These are phyloP conservation scores for Larimichthys polyactis DNA, from an alignment of 2,113 vertebrate species.

Conservation along the genomic window DNA sequence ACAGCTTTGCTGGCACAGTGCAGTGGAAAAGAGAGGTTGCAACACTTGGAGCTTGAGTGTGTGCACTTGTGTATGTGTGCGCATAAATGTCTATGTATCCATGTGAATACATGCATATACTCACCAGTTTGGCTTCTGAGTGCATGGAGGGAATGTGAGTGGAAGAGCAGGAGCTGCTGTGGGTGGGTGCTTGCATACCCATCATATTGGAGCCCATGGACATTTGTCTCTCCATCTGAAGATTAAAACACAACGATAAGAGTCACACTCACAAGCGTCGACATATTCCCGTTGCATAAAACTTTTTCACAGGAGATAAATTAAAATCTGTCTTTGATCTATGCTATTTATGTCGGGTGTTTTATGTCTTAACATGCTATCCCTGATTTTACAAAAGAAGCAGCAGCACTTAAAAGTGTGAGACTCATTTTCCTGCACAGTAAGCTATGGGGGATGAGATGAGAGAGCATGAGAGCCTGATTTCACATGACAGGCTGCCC, in stretches of 20 bases:
- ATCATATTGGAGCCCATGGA: constrained; percentile 99
- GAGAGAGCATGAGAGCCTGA: constrained; percentile 64
- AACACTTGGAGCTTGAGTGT: constrained; percentile 62
- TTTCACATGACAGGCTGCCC: constrained; percentile 74
- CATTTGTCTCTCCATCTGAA: constrained; percentile 98
- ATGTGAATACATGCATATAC: constrained; percentile 65
- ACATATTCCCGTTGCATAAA: not conserved
- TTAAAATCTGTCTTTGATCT: constrained; percentile 3
- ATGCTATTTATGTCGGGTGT: not conserved
- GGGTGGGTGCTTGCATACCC: constrained; percentile 95
- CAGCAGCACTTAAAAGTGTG: constrained; percentile 7
- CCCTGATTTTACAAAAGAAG: constrained; percentile 21
- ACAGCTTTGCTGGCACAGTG: constrained; percentile 76
- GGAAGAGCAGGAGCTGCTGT: constrained; percentile 94
- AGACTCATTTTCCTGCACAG: constrained; percentile 19
- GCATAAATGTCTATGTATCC: constrained; percentile 53
- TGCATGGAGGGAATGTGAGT: constrained; percentile 97
- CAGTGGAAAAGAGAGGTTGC: constrained; percentile 78
- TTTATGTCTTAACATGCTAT: not conserved
- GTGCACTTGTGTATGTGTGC: constrained; percentile 36
- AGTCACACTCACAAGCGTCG: constrained; percentile 30
- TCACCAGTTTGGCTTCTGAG: constrained; percentile 99
- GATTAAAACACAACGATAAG: constrained; percentile 56
- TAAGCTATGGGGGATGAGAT: constrained; percentile 38
- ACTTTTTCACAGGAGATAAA: not conserved